These are phyloP conservation scores for Leucoraja ocellata DNA, from an alignment of 2,797 vertebrate species.

Conservation along the genomic window DNA sequence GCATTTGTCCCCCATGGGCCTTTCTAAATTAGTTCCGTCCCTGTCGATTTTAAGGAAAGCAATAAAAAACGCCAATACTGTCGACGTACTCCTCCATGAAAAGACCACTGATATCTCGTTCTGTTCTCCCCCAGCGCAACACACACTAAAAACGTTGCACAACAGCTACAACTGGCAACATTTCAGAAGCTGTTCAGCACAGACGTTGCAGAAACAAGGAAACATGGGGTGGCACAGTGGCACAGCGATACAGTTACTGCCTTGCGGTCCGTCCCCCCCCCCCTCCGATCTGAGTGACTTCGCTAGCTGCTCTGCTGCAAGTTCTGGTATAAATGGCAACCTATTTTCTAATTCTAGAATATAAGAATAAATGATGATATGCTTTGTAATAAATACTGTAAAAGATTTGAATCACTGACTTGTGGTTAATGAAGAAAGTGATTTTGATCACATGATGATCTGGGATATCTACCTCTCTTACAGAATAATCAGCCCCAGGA, in stretches of 20 bases:
- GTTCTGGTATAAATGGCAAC: background rate
- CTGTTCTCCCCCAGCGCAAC: background rate
- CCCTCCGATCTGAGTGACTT: too few species aligned
- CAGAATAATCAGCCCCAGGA: background rate
- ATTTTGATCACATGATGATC: background rate
- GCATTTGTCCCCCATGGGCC: background rate
- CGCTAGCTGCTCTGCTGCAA: too few species aligned
- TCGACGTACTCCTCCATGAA: background rate
- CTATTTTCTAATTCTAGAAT: background rate
- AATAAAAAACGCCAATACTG: background rate
- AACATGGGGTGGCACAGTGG: too few species aligned
- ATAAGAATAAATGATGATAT: background rate
- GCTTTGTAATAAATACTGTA: background rate
- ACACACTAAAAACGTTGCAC: too few species aligned
- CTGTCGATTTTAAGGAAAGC: background rate
- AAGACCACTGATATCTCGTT: background rate
- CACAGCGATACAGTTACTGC: too few species aligned
- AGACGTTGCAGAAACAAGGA: too few species aligned
- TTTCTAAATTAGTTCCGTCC: conserved; percentile 5
- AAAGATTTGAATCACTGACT: background rate
- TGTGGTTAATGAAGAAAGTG: background rate
- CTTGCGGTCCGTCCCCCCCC: too few species aligned
- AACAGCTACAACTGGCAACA: background rate
- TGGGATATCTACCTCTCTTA: background rate
- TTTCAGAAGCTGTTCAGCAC: too few species aligned